Evolutionary conservation across 2,888 invertebrate species (phyloP).

Genomic region (Volucella inanis): DNA sequence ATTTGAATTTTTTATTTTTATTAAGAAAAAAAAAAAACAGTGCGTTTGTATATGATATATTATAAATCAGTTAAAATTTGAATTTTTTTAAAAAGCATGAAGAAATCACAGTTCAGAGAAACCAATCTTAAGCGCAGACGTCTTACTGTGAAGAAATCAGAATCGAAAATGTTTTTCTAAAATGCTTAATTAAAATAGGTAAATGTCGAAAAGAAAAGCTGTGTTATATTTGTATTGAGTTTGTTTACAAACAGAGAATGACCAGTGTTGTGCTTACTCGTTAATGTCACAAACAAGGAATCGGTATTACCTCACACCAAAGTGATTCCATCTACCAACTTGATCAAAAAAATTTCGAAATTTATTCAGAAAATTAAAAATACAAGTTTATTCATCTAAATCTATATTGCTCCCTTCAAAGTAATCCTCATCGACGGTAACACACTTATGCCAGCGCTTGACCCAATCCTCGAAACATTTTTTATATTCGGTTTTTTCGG

Average conservation of each 20-base stretch:
- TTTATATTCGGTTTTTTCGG: too few species aligned
- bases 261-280: slow-evolving; percentile 18
- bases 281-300: background rate
- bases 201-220: slow-evolving; percentile 23
- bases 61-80: slow-evolving; percentile 14
- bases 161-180: slow-evolving; percentile 64
- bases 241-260: slow-evolving; percentile 47
- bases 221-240: slow-evolving; percentile 22
- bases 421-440: too few species aligned
- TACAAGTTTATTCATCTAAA: too few species aligned
- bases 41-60: too few species aligned
- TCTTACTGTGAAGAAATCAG: slow-evolving; percentile 42
- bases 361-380: too few species aligned
- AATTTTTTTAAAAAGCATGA: slow-evolving; percentile 64
- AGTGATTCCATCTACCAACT: too few species aligned
- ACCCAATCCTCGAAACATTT: too few species aligned
- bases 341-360: too few species aligned
- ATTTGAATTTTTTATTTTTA: slow-evolving; percentile 9
- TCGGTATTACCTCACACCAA: slow-evolving; percentile 30
- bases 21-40: too few species aligned
- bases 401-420: too few species aligned
- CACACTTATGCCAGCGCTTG: too few species aligned
- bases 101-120: slow-evolving; percentile 32
- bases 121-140: slow-evolving; percentile 37
- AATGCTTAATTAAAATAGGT: slow-evolving; percentile 57